Conservation (phyloP, 2,797 vertebrate genomes). For the Darevskia mixta region DNA sequence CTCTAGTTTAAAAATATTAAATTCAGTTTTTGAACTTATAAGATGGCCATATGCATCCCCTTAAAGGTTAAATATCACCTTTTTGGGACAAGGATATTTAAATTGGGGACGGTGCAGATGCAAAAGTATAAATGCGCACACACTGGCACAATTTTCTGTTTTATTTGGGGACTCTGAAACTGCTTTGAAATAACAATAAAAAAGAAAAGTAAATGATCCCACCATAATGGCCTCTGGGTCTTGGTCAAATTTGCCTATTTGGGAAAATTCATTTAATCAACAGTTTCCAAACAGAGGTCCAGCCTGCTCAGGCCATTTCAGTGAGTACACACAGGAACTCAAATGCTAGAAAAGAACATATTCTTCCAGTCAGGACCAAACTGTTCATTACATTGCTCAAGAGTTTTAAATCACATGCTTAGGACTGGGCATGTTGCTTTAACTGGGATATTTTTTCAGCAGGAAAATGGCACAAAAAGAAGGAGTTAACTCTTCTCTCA, state of each 20-base stretch:
- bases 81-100: not conserved
- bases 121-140: not conserved
- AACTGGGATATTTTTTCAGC: not conserved
- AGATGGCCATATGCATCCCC: not conserved
- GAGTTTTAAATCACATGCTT: not conserved
- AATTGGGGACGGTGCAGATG: not conserved
- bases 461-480: not conserved
- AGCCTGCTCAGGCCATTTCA: not conserved
- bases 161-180: not conserved
- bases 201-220: not conserved
- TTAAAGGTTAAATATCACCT: not conserved
- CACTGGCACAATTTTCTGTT: not conserved
- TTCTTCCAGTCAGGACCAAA: not conserved
- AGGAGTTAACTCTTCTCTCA: not conserved
- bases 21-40: not conserved
- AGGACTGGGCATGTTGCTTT: not conserved
- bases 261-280: not conserved
- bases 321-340: not conserved
- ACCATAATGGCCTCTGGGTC: not conserved
- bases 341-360: not conserved
- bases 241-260: not conserved
- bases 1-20: not conserved
- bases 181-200: not conserved
- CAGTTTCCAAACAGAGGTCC: not conserved
- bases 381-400: not conserved